Percentiles rank a stretch among this genome's conserved stretches.
These are phyloP conservation scores for Hydropotes inermis DNA, from an alignment of 2,113 vertebrate genomes.

Conservation along the genomic window DNA sequence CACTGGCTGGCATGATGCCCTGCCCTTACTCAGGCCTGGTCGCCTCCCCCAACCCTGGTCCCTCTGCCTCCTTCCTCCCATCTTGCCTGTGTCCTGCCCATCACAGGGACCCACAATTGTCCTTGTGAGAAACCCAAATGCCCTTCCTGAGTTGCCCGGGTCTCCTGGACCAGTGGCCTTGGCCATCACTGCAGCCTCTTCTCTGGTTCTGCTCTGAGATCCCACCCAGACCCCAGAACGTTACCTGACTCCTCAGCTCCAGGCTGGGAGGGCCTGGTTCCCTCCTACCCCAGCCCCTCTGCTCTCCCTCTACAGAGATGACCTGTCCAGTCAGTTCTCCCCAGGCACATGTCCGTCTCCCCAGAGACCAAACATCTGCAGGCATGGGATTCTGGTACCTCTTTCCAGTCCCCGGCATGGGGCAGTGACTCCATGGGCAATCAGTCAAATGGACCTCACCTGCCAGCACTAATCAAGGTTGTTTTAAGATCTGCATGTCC, in stretches of 20 bases:
- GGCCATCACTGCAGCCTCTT: background rate
- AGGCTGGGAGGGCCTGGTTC: rapidly evolving
- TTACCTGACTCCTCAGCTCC: background rate
- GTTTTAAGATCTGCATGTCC: background rate
- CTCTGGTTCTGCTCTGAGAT: background rate
- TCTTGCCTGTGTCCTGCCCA: background rate
- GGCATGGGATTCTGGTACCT: background rate
- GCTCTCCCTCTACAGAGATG: background rate
- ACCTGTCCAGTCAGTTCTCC: background rate
- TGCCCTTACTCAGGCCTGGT: background rate
- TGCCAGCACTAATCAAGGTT: background rate
- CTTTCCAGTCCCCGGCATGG: background rate
- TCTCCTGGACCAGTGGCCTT: background rate
- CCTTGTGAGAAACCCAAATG: background rate
- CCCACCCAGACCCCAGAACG: background rate
- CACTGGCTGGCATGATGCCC: background rate
- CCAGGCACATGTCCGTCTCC: background rate
- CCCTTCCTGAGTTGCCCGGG: background rate
- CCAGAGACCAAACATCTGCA: background rate
- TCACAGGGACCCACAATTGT: background rate
- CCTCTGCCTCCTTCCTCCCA: background rate
- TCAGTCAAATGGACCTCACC: background rate
- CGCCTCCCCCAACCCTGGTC: background rate
- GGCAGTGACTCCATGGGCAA: background rate
- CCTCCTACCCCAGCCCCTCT: background rate